phyloP scores from a whole-genome alignment of 2,113 vertebrate genomes.

The Himantopus leucocephalus region DNA sequence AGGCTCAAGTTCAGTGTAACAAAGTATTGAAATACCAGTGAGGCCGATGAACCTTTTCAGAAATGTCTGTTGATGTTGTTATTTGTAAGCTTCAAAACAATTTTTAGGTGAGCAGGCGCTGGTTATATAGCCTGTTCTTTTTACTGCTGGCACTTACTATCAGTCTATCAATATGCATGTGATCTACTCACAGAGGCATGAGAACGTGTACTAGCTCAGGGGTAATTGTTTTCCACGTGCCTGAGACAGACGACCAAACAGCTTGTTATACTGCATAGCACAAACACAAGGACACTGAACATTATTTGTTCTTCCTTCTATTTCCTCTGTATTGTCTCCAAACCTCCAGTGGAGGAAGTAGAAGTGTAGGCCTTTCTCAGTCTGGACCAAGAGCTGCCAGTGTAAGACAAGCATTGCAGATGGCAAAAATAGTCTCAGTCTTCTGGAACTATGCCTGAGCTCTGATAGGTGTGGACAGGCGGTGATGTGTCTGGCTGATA shows the following conservation, averaged over 20 bases:
- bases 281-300: neutral
- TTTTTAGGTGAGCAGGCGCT: fast-evolving
- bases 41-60: neutral
- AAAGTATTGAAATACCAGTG: neutral
- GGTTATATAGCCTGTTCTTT: neutral
- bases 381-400: neutral
- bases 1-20: neutral
- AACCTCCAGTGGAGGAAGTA: neutral
- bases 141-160: neutral
- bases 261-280: neutral
- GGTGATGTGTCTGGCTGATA: neutral
- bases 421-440: neutral
- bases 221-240: neutral
- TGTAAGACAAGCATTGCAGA: neutral
- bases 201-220: neutral
- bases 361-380: neutral
- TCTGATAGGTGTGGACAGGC: neutral
- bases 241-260: neutral
- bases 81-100: neutral
- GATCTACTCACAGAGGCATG: neutral
- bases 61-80: neutral
- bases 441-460: neutral
- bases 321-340: neutral
- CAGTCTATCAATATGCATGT: neutral
- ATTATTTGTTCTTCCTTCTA: neutral